phyloP scores from a whole-genome alignment of 2,797 vertebrate species.

The Cephalopachus bancanus region DNA sequence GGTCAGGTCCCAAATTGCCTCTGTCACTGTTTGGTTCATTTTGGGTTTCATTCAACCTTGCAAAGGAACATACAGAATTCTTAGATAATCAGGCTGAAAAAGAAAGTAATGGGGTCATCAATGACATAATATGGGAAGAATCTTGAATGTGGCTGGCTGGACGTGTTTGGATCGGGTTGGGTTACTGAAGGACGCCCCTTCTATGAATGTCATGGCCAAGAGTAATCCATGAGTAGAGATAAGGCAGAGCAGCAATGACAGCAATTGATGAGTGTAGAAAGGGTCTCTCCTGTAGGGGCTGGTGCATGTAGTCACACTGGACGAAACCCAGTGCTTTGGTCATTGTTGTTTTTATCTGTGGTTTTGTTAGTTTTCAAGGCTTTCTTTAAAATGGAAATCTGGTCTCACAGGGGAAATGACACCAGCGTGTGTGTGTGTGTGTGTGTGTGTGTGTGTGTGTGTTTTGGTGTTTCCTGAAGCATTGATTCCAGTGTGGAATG shows the following conservation, averaged over 20 bases:
- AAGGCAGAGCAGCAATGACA: constrained; percentile 52
- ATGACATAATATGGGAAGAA: not conserved
- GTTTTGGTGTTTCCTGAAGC: not conserved
- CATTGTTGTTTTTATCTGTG: not conserved
- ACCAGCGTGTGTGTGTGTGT: not conserved
- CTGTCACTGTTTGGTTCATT: not conserved
- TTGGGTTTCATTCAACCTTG: constrained; percentile 46
- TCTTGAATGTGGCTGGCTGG: not conserved
- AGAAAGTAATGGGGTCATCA: constrained; percentile 32
- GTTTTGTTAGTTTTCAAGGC: constrained; percentile 5
- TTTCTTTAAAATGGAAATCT: constrained; percentile 57
- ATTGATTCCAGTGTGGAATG: constrained; percentile 6
- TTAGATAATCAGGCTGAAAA: constrained; percentile 3
- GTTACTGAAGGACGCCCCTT: not conserved
- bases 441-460: not conserved
- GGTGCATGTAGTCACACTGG: not conserved
- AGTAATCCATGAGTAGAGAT: constrained; percentile 25
- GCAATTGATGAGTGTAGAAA: not conserved
- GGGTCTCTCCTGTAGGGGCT: not conserved
- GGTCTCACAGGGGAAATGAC: not conserved
- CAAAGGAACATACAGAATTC: constrained; percentile 26
- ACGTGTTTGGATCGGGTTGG: constrained; percentile 19
- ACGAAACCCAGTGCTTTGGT: constrained; percentile 32
- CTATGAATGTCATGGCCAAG: not conserved
- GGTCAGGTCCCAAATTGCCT: not conserved